A percentile compares a stretch with the other conserved stretches of the same genome.
Evolutionary conservation across 2,797 vertebrate species (phyloP).

Genomic region (Sphenopsis melanotis): DNA sequence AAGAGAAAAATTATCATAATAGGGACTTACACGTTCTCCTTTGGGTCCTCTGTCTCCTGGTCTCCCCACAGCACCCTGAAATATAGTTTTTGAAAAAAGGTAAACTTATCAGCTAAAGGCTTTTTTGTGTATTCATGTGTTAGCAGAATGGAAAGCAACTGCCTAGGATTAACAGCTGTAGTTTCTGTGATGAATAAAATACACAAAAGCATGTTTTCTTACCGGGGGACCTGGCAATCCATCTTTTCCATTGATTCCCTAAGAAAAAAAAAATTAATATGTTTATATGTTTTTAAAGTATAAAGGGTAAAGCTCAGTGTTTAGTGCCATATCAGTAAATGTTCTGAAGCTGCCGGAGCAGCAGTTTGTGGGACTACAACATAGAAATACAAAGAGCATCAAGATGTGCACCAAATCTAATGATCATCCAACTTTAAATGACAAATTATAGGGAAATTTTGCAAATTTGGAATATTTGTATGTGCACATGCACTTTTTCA

Average conservation of each 20-base stretch:
- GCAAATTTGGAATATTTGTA: background rate
- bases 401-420: background rate
- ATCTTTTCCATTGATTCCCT: conserved; percentile 94
- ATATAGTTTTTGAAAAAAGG: conserved; percentile 5
- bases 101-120: background rate
- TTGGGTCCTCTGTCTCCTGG: conserved; percentile 94
- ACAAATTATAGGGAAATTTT: background rate
- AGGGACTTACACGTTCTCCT: conserved; percentile 90
- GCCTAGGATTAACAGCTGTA: background rate
- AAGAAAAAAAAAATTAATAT: conserved; percentile 21
- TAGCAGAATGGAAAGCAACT: background rate
- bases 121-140: background rate
- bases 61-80: conserved; percentile 86
- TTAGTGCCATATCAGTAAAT: background rate
- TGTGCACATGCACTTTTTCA: background rate
- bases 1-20: background rate
- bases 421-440: background rate
- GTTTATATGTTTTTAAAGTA: background rate
- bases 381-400: background rate
- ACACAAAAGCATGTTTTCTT: conserved; percentile 43
- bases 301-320: background rate
- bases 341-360: background rate
- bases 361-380: background rate
- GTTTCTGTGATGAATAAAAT: background rate
- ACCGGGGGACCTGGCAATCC: conserved; percentile 94